These are phyloP conservation scores for Candidula unifasciata DNA, from an alignment of 2,888 invertebrate genomes.

Conservation along the genomic window DNA sequence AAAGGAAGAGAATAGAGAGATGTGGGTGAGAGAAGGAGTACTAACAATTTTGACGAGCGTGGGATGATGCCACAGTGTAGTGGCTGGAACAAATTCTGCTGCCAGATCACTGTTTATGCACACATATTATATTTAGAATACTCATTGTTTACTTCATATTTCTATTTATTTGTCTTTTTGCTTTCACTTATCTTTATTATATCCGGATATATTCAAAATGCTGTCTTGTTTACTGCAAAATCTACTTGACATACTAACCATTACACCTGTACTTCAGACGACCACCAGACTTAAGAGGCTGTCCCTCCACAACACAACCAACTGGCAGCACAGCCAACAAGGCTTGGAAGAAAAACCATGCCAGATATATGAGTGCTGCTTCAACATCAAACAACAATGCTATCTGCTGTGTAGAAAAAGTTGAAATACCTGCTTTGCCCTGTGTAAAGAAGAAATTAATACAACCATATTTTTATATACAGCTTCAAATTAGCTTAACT, in stretches of 20 bases:
- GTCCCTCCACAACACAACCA: slow-evolving; percentile 72
- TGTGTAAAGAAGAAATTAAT: slow-evolving; percentile 46
- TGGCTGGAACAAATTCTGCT: too few relatives aligned
- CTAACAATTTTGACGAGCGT: too few relatives aligned
- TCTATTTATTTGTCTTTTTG: too few relatives aligned
- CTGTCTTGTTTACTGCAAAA: not conserved
- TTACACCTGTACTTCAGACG: slow-evolving; percentile 76
- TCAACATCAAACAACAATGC: slow-evolving; percentile 67
- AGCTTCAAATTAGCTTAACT: too few relatives aligned
- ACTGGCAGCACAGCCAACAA: slow-evolving; percentile 73
- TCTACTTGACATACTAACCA: slow-evolving; percentile 64
- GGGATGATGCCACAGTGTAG: too few relatives aligned
- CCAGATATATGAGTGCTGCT: slow-evolving; percentile 71
- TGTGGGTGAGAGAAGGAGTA: too few relatives aligned
- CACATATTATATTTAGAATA: too few relatives aligned
- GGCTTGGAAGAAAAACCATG: slow-evolving; percentile 76
- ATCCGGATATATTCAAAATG: not conserved
- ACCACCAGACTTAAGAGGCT: slow-evolving; percentile 67
- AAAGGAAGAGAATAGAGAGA: too few relatives aligned
- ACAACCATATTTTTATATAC: too few relatives aligned
- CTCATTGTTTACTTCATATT: too few relatives aligned
- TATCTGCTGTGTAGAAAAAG: slow-evolving; percentile 59
- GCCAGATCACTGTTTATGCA: too few relatives aligned
- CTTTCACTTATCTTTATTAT: too few relatives aligned
- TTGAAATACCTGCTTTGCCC: slow-evolving; percentile 67